Evolutionary conservation across 2,113 vertebrate species (phyloP), one percentile per base, ranked within the genome.

Genomic region (Vidua chalybeata): DNA sequence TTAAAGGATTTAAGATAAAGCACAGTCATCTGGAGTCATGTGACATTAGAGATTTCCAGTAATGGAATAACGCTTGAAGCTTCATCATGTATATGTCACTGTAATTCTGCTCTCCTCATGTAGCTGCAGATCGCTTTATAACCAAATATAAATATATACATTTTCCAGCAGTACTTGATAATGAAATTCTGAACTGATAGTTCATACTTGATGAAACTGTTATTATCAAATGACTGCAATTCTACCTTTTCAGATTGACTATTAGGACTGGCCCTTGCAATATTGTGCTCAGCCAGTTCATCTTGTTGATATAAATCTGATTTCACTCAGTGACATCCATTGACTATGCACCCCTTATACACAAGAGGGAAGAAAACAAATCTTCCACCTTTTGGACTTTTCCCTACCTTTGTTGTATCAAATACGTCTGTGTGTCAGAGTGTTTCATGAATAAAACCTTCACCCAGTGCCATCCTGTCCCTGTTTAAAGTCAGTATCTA

Each of bases 141-240:
- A 78, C 37, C 41, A 87, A 84, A 84, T 71, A 67, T 16, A 86
- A 89, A 51, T 51, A 35, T 21, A 28, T 14, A 45, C 22, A 59
- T 87, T 86, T 95, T 86, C 77, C 86, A 95, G n/a, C 69, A 90
- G 77, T 75, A 59, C 56, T 75, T 56, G 61, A 90, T 74, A 83
- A 86, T 9, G 10, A 74, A 84, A 33, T 81, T 80, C 52, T 72
- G 71, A 67, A 54, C 28, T 78, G 56, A 45, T 68, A 28, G 64
- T 59, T 71, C 64, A 74, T 61, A 67, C 27, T 59, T 69, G 23
- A 81, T 62, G 30, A 81, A 91, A 68, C 66, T 31, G 26, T 62
- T 87, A 45, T 45, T 63, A 30, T 52, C 48, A 68, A 78, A 64
- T 75, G 20, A 55, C 59, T 69, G 54, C 2, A 10, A 52, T 77